phyloP scores from a whole-genome alignment of 2,888 invertebrate species.

The Drosophila emarginata region DNA sequence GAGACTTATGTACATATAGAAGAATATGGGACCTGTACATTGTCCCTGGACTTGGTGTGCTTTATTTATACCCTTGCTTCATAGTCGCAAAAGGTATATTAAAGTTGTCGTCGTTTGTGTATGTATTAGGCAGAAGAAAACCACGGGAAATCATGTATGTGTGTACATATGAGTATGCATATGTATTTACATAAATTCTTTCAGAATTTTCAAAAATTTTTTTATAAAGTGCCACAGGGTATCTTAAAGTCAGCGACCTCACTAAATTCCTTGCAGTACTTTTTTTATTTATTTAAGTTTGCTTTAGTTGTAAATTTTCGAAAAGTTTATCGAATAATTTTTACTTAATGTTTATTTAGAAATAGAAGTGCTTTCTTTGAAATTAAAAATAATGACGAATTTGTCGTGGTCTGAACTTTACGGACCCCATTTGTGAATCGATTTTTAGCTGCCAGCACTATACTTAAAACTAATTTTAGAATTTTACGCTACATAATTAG shows the following conservation, averaged over 20 bases:
- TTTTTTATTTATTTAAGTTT: conserved; percentile 14
- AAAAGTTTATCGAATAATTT: conserved; percentile 80
- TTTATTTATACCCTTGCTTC: background rate
- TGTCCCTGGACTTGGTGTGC: conserved; percentile 11
- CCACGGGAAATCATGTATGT: too few relatives aligned
- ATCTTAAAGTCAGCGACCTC: background rate
- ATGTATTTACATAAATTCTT: too few relatives aligned
- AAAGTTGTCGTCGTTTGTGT: too few relatives aligned
- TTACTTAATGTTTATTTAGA: conserved; percentile 76
- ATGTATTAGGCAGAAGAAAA: too few relatives aligned
- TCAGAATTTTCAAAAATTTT: too few relatives aligned
- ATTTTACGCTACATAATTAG: too few relatives aligned
- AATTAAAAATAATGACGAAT: conserved; percentile 76
- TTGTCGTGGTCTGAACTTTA: background rate
- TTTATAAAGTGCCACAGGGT: background rate
- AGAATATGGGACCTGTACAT: conserved; percentile 10
- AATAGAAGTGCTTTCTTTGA: conserved; percentile 72
- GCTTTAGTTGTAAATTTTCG: conserved; percentile 74
- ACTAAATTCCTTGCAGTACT: background rate
- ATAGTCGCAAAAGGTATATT: too few relatives aligned
- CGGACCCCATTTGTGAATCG: conserved; percentile 22
- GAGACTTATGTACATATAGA: background rate
- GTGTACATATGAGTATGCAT: too few relatives aligned
- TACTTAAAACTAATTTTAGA: too few relatives aligned
- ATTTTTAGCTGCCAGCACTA: background rate